A percentile compares a stretch with the other conserved stretches of the same genome.
These are phyloP conservation scores for Folsomia candida DNA, from an alignment of 2,888 invertebrate genomes.

Conservation along the genomic window DNA sequence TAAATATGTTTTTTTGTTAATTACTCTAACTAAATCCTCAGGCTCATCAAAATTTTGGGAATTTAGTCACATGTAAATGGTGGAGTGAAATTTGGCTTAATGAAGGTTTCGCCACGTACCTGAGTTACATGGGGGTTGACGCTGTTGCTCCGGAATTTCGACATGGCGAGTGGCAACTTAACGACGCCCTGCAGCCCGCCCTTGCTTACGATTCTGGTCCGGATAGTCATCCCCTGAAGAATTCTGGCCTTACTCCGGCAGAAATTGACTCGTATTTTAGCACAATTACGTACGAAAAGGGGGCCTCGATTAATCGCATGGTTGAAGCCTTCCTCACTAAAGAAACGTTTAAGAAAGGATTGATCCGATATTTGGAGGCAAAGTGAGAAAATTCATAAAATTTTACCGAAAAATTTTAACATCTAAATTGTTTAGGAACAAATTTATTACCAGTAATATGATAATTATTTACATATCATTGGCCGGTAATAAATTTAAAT, in stretches of 20 bases:
- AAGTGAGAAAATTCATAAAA: conserved; percentile 28
- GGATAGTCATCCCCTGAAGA: background rate
- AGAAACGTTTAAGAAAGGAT: conserved; percentile 65
- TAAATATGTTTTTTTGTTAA: background rate
- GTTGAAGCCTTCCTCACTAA: conserved; percentile 81
- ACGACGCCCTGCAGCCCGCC: background rate
- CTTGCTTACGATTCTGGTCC: conserved; percentile 2
- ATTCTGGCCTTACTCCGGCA: background rate
- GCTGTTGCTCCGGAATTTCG: conserved; percentile 2
- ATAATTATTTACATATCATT: too few species aligned
- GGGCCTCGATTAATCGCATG: conserved; percentile 75
- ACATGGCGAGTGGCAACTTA: background rate
- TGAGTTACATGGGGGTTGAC: conserved; percentile 7
- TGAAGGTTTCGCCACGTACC: background rate
- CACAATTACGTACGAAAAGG: conserved; percentile 9
- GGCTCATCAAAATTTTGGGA: conserved; percentile 18
- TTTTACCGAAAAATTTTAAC: background rate
- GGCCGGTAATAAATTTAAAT: too few species aligned
- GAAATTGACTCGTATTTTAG: background rate
- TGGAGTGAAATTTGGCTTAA: conserved; percentile 5
- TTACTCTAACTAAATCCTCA: background rate
- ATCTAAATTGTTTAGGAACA: too few species aligned
- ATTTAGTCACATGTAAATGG: conserved; percentile 22
- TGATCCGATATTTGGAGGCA: conserved; percentile 66
- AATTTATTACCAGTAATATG: too few species aligned